These are phyloP conservation scores for Lucilia sericata DNA, from an alignment of 1,140 invertebrate species.

Conservation along the genomic window DNA sequence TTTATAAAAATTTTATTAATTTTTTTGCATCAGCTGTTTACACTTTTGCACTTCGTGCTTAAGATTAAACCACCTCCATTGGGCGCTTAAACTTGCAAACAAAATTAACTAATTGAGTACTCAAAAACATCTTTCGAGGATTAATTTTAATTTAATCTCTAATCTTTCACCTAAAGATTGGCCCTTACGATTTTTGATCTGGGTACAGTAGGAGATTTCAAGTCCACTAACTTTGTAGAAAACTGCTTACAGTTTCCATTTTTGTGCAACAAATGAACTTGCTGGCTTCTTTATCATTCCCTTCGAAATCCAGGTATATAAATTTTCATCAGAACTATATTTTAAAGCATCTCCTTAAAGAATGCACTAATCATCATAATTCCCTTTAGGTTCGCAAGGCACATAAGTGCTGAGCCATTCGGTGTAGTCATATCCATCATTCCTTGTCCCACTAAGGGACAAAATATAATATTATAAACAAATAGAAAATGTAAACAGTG, in stretches of 20 bases:
- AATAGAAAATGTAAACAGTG: not conserved
- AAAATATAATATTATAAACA: not conserved
- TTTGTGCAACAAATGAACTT: not conserved
- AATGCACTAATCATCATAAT: not conserved
- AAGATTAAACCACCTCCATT: too few species aligned
- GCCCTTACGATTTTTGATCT: not conserved
- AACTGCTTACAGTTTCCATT: not conserved
- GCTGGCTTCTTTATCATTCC: slow-evolving; percentile 25
- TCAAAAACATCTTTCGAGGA: too few species aligned
- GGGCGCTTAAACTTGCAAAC: too few species aligned
- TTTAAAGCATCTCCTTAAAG: slow-evolving; percentile 33
- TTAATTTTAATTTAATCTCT: not conserved
- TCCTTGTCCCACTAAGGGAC: not conserved
- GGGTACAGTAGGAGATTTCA: not conserved
- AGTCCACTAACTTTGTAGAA: slow-evolving; percentile 15
- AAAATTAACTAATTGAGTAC: too few species aligned
- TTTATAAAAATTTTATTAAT: too few species aligned
- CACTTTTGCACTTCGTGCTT: too few species aligned
- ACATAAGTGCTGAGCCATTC: not conserved
- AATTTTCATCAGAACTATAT: not conserved
- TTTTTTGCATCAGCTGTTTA: too few species aligned
- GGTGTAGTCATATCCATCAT: not conserved
- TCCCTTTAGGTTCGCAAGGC: not conserved
- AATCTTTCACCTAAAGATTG: too few species aligned
- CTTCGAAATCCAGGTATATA: slow-evolving; percentile 31